phyloP scores from a whole-genome alignment of 35 echinoderm and acorn worm species.

The Lytechinus pictus region DNA sequence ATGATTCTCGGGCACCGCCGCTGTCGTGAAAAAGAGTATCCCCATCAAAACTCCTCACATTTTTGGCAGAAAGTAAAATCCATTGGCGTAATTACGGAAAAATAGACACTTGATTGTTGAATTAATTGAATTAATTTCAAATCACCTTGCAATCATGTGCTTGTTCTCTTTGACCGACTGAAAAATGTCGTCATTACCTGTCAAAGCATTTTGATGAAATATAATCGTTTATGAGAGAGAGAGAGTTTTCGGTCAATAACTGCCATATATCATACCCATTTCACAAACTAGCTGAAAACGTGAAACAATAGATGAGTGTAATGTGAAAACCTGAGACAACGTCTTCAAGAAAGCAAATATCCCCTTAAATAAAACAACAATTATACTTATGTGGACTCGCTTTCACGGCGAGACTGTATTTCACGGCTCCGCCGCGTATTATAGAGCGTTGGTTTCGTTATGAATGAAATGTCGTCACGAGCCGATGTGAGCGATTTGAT shows the following conservation, averaged over 20 bases:
- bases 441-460: not conserved
- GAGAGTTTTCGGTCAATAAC: too few relatives aligned
- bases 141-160: not conserved
- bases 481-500: not conserved
- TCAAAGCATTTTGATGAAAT: too few relatives aligned
- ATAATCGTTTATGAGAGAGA: too few relatives aligned
- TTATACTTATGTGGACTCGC: not conserved
- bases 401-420: not conserved
- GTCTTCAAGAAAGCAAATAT: too few relatives aligned
- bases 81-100: not conserved
- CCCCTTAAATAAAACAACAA: too few relatives aligned
- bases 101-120: not conserved
- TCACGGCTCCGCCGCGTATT: not conserved
- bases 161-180: too few relatives aligned
- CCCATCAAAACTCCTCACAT: not conserved
- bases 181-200: too few relatives aligned
- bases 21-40: not conserved
- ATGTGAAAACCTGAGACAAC: too few relatives aligned
- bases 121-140: not conserved
- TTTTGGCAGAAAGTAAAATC: not conserved
- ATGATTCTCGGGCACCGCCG: not conserved
- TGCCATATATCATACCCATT: too few relatives aligned
- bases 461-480: slow-evolving; percentile 9
- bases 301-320: too few relatives aligned
- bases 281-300: too few relatives aligned